Percentiles rank a stretch among this genome's conserved stretches.
Conservation (phyloP, 2,113 vertebrate genomes). For the Prinia subflava region DNA sequence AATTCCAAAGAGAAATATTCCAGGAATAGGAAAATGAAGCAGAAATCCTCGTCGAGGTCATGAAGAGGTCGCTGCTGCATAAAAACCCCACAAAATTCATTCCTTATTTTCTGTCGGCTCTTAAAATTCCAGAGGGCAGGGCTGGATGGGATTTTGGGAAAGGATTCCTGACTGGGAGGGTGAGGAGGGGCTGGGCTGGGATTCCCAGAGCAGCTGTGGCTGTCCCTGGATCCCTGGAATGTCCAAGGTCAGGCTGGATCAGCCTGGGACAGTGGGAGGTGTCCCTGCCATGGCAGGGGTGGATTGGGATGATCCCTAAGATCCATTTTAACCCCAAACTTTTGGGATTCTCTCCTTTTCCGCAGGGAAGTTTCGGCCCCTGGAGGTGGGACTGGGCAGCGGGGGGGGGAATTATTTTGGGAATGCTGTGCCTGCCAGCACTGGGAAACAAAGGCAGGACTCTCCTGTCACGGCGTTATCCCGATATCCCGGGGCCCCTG, state of each 20-base stretch:
- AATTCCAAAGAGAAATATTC: background rate
- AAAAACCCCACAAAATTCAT: background rate
- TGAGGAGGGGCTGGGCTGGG: background rate
- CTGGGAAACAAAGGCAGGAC: background rate
- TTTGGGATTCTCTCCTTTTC: background rate
- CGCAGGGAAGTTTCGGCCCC: accelerated
- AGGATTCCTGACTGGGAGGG: background rate
- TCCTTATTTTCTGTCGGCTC: too few relatives aligned
- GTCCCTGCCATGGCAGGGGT: too few relatives aligned
- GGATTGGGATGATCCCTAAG: background rate
- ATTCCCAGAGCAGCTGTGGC: background rate
- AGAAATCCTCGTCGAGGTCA: background rate
- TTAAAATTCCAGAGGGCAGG: background rate
- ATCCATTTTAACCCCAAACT: background rate
- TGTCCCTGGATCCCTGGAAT: background rate
- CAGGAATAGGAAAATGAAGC: background rate
- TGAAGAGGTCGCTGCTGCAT: background rate
- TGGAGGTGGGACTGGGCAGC: background rate
- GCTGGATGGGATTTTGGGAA: background rate
- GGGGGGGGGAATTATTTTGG: background rate
- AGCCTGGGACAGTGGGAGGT: accelerated
- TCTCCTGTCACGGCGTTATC: background rate
- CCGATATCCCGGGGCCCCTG: background rate
- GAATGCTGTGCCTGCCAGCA: background rate
- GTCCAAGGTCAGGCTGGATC: accelerated